phyloP scores from a whole-genome alignment of 2,888 invertebrate species.

The Branchellion lobata region DNA sequence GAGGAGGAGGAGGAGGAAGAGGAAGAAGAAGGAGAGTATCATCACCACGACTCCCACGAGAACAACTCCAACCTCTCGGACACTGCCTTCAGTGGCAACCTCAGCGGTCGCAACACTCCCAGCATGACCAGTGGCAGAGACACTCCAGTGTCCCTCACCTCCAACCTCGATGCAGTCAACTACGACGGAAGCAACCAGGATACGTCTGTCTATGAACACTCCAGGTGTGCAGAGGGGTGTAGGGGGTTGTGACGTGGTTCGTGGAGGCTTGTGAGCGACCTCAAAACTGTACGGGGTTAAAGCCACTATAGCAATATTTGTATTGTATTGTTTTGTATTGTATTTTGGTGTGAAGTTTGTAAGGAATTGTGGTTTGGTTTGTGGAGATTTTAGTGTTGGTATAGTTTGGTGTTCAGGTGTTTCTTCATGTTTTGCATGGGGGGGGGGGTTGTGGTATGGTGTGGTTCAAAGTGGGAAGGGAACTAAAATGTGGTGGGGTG shows the following conservation, averaged over 20 bases:
- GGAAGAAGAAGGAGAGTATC: slow-evolving; percentile 87
- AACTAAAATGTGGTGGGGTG: no score
- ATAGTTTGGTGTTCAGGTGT: no score
- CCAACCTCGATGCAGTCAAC: not conserved
- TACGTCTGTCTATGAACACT: no score
- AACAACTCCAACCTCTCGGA: slow-evolving; percentile 85
- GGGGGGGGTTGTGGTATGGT: no score
- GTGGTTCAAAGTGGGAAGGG: no score
- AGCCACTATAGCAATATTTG: no score
- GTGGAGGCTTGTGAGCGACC: not conserved
- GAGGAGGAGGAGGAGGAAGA: slow-evolving; percentile 71
- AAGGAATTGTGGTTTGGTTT: no score
- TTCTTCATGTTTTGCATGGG: no score
- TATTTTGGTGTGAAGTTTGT: no score
- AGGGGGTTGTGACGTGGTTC: not conserved
- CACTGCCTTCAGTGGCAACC: slow-evolving; percentile 88
- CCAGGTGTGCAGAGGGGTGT: not conserved
- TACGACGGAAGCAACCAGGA: not conserved
- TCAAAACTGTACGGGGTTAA: no score
- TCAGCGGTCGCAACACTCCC: slow-evolving; percentile 73
- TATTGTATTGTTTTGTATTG: no score
- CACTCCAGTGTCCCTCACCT: slow-evolving; percentile 83
- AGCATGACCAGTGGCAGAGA: slow-evolving; percentile 69
- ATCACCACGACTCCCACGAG: slow-evolving; percentile 81
- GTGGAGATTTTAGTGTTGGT: no score